Percentiles rank a stretch among this genome's conserved stretches.
phyloP scores from a whole-genome alignment of 35 echinoderm and acorn worm species.

The Apostichopus parvimensis region DNA sequence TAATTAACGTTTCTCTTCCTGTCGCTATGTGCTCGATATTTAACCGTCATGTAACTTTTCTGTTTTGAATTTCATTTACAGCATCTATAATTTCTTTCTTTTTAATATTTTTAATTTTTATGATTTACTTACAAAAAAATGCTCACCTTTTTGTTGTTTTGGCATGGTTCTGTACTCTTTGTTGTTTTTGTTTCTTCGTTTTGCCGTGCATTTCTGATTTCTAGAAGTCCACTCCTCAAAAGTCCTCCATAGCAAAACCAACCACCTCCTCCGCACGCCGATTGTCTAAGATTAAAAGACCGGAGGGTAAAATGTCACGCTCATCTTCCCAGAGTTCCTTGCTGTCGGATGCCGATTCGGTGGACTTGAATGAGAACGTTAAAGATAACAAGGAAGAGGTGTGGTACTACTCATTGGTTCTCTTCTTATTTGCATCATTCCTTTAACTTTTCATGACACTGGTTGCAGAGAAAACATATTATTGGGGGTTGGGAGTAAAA shows the following conservation, averaged over 20 bases:
- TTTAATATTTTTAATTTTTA: too few species aligned
- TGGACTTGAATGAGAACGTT: conserved; percentile 54
- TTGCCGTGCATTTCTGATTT: background rate
- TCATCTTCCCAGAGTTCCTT: conserved; percentile 64
- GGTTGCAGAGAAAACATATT: background rate
- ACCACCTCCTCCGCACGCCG: background rate
- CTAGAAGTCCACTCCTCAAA: conserved; percentile 47
- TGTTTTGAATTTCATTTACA: conserved; percentile 2
- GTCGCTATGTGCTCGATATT: background rate
- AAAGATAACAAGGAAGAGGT: conserved; percentile 55
- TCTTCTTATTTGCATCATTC: background rate
- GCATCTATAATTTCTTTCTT: conserved; percentile 3
- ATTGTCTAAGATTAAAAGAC: conserved; percentile 41
- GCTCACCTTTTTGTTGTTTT: conserved; percentile 55
- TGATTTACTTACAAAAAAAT: conserved; percentile 21
- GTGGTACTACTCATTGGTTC: conserved; percentile 49
- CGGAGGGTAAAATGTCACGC: conserved; percentile 54
- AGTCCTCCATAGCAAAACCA: conserved; percentile 53
- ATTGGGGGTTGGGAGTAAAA: background rate
- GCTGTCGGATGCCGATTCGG: conserved; percentile 57
- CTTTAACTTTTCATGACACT: background rate
- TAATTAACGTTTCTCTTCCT: background rate
- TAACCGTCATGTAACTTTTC: background rate
- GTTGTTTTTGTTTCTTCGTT: conserved; percentile 6
- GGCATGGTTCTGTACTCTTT: conserved; percentile 36